Conservation (phyloP, 2,797 vertebrate species). For the Macroramphosus scolopax region DNA sequence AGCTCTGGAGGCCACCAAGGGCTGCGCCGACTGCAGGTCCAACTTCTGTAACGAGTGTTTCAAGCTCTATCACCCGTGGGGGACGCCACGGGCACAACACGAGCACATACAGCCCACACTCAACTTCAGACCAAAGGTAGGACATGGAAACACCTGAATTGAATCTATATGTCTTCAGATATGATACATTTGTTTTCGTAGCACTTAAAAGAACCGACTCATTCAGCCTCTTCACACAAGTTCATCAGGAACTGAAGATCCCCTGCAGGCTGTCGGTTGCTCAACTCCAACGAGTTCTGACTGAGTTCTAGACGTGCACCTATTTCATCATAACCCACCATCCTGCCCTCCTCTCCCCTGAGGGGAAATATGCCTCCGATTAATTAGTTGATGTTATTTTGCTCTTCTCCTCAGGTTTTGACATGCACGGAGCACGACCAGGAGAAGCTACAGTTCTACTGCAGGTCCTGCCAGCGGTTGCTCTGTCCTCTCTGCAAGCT, state of each 20-base stretch:
- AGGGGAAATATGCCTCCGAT: neutral
- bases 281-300: too few species aligned
- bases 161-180: too few species aligned
- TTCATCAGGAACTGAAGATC: too few species aligned
- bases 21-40: slow-evolving; percentile 91
- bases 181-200: neutral
- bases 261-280: too few species aligned
- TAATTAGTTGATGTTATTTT: too few species aligned
- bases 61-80: slow-evolving; percentile 98
- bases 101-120: slow-evolving; percentile 93
- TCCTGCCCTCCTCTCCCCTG: neutral
- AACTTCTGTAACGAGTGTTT: slow-evolving; percentile 98
- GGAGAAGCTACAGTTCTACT: slow-evolving; percentile 94
- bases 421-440: slow-evolving; percentile 93
- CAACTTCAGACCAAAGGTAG: slow-evolving; percentile 94
- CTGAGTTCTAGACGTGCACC: too few species aligned
- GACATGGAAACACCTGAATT: neutral
- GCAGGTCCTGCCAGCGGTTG: slow-evolving; percentile 90
- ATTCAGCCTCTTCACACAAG: too few species aligned
- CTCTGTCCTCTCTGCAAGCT: slow-evolving; percentile 94
- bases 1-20: slow-evolving; percentile 92
- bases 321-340: too few species aligned
- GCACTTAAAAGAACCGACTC: too few species aligned
- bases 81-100: slow-evolving; percentile 93
- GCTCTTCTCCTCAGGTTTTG: slow-evolving; percentile 79